Percentiles rank a stretch among this genome's conserved stretches.
Evolutionary conservation across 2,888 invertebrate genomes (phyloP).

Genomic region (Dynastes grantii): DNA sequence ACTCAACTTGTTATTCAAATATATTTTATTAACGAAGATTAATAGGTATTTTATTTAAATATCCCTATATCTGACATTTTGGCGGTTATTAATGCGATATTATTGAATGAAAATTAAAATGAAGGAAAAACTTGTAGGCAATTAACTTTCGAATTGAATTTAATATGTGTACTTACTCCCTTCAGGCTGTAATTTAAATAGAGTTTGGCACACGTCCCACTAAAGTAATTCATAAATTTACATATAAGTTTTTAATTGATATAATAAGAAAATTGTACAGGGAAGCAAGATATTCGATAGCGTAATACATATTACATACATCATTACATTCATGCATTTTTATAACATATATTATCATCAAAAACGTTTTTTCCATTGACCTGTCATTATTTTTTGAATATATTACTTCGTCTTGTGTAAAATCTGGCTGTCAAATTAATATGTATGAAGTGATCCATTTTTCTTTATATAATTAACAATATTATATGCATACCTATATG

Average conservation of each 20-base stretch:
- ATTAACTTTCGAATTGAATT: slow-evolving; percentile 1
- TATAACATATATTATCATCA: slow-evolving; percentile 32
- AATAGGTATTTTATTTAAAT: too few relatives aligned
- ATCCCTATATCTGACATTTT: too few relatives aligned
- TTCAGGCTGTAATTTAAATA: slow-evolving; percentile 2
- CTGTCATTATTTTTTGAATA: slow-evolving; percentile 51
- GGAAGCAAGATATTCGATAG: slow-evolving; percentile 1
- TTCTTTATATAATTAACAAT: slow-evolving; percentile 27
- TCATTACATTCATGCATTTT: slow-evolving; percentile 22
- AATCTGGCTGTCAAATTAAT: slow-evolving; percentile 37
- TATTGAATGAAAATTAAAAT: not conserved
- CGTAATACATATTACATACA: not conserved
- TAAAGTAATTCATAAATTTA: slow-evolving; percentile 17
- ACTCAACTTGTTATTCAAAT: too few relatives aligned
- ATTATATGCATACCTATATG: slow-evolving; percentile 47
- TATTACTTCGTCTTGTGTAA: slow-evolving; percentile 22
- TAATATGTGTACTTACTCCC: not conserved
- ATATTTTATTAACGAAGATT: too few relatives aligned
- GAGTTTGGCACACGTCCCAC: slow-evolving; percentile 8
- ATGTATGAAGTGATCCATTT: slow-evolving; percentile 36
- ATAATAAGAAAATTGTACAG: slow-evolving; percentile 18
- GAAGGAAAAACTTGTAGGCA: not conserved
- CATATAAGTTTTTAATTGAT: slow-evolving; percentile 38
- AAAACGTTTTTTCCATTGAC: slow-evolving; percentile 21
- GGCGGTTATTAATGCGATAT: too few relatives aligned